Evolutionary conservation across 2,113 vertebrate species (phyloP).

Genomic region (Dasyornis broadbenti): DNA sequence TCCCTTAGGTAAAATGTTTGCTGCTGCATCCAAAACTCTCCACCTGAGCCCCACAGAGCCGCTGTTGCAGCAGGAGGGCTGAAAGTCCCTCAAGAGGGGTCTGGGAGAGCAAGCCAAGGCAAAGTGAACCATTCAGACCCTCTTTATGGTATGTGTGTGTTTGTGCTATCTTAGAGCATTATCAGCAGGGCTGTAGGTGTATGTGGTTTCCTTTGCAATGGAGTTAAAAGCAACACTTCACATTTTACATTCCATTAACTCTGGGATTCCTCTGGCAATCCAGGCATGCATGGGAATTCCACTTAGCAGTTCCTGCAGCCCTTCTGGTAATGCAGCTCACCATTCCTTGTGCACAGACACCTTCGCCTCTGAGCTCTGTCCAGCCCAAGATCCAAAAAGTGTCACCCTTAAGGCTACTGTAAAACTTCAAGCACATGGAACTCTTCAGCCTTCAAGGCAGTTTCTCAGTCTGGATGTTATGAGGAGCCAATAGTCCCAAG

Average conservation of each 20-base stretch:
- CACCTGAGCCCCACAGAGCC: rapidly evolving
- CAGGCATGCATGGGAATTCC: rapidly evolving
- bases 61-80: not conserved
- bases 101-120: not conserved
- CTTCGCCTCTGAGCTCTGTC: not conserved
- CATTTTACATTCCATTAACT: not conserved
- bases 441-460: not conserved
- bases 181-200: not conserved
- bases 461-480: not conserved
- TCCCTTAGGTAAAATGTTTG: not conserved
- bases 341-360: rapidly evolving
- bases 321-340: not conserved
- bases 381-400: not conserved
- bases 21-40: not conserved
- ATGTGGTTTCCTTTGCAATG: not conserved
- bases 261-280: not conserved
- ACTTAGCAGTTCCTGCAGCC: not conserved
- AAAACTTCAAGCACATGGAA: not conserved
- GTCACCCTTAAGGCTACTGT: not conserved
- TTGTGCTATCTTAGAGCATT: not conserved
- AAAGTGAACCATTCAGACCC: not conserved
- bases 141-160: no score
- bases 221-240: not conserved
- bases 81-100: not conserved
- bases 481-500: not conserved